These are phyloP conservation scores for Sebastes jordani DNA, from an alignment of 2,797 vertebrate species.

Conservation along the genomic window DNA sequence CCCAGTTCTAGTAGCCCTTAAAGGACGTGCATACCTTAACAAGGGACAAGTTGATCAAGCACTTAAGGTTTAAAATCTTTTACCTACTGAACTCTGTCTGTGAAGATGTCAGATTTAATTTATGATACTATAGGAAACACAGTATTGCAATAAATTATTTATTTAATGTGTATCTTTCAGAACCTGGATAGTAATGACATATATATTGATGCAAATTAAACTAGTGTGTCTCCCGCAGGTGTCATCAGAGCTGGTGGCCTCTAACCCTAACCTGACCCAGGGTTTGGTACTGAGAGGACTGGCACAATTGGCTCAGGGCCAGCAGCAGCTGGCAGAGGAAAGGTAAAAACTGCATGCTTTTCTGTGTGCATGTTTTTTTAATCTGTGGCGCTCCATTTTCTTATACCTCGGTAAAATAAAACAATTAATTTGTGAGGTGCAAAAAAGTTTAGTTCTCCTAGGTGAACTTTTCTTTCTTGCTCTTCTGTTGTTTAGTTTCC, in stretches of 20 bases:
- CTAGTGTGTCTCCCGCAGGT: conserved; percentile 75
- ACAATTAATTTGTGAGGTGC: not conserved
- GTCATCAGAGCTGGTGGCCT: conserved; percentile 83
- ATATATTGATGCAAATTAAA: not conserved
- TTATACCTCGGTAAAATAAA: not conserved
- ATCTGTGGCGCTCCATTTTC: not conserved
- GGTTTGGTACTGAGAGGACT: conserved; percentile 84
- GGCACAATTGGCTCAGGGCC: conserved; percentile 80
- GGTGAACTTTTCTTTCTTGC: not conserved
- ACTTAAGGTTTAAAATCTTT: conserved; percentile 82
- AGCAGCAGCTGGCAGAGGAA: conserved; percentile 87
- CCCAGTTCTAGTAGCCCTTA: conserved; percentile 82
- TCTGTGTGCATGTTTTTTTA: conserved; percentile 25
- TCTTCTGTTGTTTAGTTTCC: conserved; percentile 81
- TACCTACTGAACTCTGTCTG: not conserved
- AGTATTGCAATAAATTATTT: not conserved
- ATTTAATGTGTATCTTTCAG: not conserved
- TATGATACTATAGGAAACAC: not conserved
- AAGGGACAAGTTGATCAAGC: conserved; percentile 86
- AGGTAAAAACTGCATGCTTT: conserved; percentile 71
- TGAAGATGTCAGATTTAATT: not conserved
- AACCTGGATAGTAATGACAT: not conserved
- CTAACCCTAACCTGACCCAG: conserved; percentile 83
- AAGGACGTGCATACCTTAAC: conserved; percentile 86
- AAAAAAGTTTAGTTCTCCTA: not conserved